Evolutionary conservation across 2,888 invertebrate genomes (phyloP), one percentile per base, ranked within the genome.

Genomic region (Epirrhoe tristata): DNA sequence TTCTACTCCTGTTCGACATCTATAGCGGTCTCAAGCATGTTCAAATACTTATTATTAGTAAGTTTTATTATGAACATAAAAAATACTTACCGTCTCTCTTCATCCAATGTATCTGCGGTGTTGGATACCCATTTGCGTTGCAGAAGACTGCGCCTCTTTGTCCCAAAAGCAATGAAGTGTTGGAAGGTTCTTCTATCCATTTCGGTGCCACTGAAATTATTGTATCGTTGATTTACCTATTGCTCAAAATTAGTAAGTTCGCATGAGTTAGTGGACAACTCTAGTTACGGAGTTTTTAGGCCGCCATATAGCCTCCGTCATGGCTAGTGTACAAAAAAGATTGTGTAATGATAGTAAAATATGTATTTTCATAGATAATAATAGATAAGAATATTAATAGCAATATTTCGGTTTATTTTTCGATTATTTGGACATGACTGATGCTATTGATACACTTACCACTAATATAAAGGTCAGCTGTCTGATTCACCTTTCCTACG

Each of bases 111-210:
- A 96, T 95, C 81, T 95, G 94, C 2, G 97, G 97, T 70, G 95
- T 94, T 5, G 97, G 97, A 85, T 96, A 97, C 52, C 97, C 97
- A 80, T 96, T 96, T 10, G 97, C 97, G 77, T 96, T 95, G 85
- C 97, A 97, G 81, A 95, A 95, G 57, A 97, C 95, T 51, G 95
- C 93, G 50, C 96, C 95, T 69, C 96, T 94, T 75, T 96, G 96
- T 61, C 97, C 97, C 24, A 96, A 92, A 69, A 97, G 94, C 55
- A 96, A 94, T 51, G 96, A 96, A 31, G 95, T 94, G 80, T 97
- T 96, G 72, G 95, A 94, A 6, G 96, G 97, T 81, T 97, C 97
- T 70, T 96, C 94, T 50, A 96, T 93, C 96, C 97, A 96, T 78
- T 96, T 96, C 58, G 97, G 97, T 58, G 97, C 96, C 79, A 97